phyloP scores from a whole-genome alignment of 2,113 vertebrate species.

The Hydropotes inermis region DNA sequence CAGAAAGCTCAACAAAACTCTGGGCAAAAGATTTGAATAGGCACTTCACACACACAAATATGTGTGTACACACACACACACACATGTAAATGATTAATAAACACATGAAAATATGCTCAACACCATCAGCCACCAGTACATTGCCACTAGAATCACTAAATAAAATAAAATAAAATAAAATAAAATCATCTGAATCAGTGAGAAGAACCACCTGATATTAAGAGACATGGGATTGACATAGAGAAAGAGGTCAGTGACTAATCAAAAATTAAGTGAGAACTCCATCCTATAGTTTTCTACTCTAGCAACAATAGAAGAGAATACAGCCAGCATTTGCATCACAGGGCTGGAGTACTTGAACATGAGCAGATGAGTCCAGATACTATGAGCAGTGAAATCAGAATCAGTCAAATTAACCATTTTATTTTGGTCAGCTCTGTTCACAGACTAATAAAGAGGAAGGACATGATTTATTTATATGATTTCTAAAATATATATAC shows the following conservation, averaged over 20 bases:
- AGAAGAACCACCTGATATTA: not conserved
- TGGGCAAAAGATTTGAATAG: not conserved
- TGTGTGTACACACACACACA: not conserved
- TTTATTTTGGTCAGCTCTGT: not conserved
- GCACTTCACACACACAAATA: not conserved
- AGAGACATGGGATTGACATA: not conserved
- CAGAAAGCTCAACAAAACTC: not conserved
- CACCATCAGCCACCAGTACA: not conserved
- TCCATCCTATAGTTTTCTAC: not conserved
- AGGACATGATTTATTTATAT: not conserved
- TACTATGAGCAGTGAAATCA: not conserved
- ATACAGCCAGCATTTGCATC: not conserved
- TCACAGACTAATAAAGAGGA: not conserved
- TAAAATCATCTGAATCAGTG: not conserved
- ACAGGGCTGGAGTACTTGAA: not conserved
- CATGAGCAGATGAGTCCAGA: not conserved
- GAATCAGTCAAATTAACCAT: not conserved
- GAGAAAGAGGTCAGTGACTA: not conserved
- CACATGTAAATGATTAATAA: not conserved
- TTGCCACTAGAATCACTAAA: not conserved
- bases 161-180: not conserved
- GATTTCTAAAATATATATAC: not conserved
- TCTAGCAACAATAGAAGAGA: not conserved
- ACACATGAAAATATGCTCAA: not conserved
- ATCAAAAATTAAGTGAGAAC: not conserved